Base-by-base conservation (phyloP, 2,797 vertebrate species). In the Microcaecilia unicolor region DNA sequence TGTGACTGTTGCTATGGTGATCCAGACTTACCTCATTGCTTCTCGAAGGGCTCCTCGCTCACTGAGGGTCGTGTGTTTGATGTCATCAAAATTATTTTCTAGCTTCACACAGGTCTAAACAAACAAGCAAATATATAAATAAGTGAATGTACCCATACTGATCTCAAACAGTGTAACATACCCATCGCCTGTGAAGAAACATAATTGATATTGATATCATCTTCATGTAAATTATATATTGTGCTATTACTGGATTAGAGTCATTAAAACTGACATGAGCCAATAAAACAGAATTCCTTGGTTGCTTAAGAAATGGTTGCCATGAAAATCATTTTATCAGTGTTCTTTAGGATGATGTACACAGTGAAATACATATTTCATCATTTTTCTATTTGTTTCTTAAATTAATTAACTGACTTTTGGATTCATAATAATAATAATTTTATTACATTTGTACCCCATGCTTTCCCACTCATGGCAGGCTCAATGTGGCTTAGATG, bases 1-100 rank as follows among this genome's bases (percentile, higher is more conserved):
- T 85, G 81, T 88, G 87, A 82, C 76, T 86, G 87, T 92, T 92
- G 80, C 88, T 70, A 90, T 90, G 86, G 87, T 65, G 81, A 90
- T 78, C 71, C 68, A 73, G 75, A 79, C 85, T 87, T 87, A 91
- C 86, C 86, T 89, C 85, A 87, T 70, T 74, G 87, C 87, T 85
- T 92, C 89, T 76, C 83, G 73, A 66, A 90, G 86, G 51, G 87
- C 84, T 66, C 89, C 90, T 31, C 90, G 72, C 51, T 92, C 89
- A 36, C 88, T 83, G 59, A 93, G 74, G 39, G 90, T 91, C 4
- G 87, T 90, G 73, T 90, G 88, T 78, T 92, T 92, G 80, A 92
- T 92, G 63, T 95, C 90, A 46, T 92, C 89, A 79, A 93, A 95
- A 87, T 92, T 92, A 83, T 91, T 91, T 68, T 93, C 90, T 32